A percentile compares a stretch with the other conserved stretches of the same genome.
These are phyloP conservation scores for Turdus rufiventris DNA, from an alignment of 2,113 vertebrate genomes.

Conservation along the genomic window DNA sequence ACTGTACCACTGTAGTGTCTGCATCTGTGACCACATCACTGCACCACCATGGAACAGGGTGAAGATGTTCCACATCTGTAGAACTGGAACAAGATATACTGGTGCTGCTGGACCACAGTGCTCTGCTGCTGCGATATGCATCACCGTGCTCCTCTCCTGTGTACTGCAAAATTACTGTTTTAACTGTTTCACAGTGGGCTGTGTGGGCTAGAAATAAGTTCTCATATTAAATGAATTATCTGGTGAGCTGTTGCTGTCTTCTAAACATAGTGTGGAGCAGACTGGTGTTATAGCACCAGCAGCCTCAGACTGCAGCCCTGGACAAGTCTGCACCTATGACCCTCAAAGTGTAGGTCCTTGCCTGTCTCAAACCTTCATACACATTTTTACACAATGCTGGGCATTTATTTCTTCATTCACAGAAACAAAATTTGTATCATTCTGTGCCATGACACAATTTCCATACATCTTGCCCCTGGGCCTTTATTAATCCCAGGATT, in stretches of 20 bases:
- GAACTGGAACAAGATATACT: not conserved
- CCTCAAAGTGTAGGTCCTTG: not conserved
- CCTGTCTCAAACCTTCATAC: not conserved
- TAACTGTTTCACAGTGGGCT: slow-evolving; percentile 22
- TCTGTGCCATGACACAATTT: not conserved
- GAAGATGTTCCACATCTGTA: not conserved
- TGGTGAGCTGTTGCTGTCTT: not conserved
- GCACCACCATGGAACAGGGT: not conserved
- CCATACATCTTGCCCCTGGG: not conserved
- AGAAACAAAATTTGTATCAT: not conserved
- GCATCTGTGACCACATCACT: not conserved
- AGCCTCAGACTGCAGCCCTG: not conserved
- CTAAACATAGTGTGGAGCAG: not conserved
- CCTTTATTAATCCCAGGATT: not conserved
- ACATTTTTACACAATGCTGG: not conserved
- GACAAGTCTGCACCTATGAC: not conserved
- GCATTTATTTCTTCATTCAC: not conserved
- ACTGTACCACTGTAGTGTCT: not conserved
- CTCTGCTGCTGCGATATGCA: not conserved
- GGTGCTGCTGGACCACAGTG: not conserved
- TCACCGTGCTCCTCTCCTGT: not conserved
- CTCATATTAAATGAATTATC: not conserved
- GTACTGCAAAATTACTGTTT: not conserved
- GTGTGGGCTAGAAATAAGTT: slow-evolving; percentile 27
- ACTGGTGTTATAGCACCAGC: not conserved